Evolutionary conservation across 35 echinoderm and acorn worm species (phyloP).

Genomic region (Eucidaris tribuloides): DNA sequence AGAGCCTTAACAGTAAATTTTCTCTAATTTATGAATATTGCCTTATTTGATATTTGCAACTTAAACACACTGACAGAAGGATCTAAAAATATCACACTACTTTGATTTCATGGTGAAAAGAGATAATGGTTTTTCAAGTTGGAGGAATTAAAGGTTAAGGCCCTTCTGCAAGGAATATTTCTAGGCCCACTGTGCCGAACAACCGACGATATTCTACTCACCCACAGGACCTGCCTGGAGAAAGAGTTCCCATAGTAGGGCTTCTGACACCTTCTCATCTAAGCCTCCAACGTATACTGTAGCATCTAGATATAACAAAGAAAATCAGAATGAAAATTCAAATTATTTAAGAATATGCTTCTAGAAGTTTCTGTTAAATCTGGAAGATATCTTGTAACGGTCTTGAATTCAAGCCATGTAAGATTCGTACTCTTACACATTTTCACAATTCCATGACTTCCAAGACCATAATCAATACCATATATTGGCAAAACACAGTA

Average conservation of each 20-base stretch:
- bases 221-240: slow-evolving; percentile 96
- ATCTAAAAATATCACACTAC: too few species aligned
- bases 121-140: too few species aligned
- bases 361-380: neutral
- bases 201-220: too few species aligned
- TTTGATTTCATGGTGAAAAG: too few species aligned
- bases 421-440: neutral
- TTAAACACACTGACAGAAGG: too few species aligned
- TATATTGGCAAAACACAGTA: neutral
- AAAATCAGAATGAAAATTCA: neutral
- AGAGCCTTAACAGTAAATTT: too few species aligned
- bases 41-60: too few species aligned
- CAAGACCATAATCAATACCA: neutral
- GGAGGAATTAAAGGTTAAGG: too few species aligned
- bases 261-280: slow-evolving; percentile 96
- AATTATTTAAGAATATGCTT: neutral
- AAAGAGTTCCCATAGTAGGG: slow-evolving; percentile 94
- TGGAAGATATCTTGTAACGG: neutral
- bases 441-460: neutral
- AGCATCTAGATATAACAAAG: slow-evolving; percentile 85
- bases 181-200: too few species aligned
- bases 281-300: slow-evolving; percentile 97
- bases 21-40: too few species aligned
- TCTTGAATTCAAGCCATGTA: neutral
- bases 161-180: too few species aligned